A percentile compares a stretch with the other conserved stretches of the same genome.
Conservation (phyloP, 2,888 invertebrate species). For the Caenorhabditis sp. region DNA sequence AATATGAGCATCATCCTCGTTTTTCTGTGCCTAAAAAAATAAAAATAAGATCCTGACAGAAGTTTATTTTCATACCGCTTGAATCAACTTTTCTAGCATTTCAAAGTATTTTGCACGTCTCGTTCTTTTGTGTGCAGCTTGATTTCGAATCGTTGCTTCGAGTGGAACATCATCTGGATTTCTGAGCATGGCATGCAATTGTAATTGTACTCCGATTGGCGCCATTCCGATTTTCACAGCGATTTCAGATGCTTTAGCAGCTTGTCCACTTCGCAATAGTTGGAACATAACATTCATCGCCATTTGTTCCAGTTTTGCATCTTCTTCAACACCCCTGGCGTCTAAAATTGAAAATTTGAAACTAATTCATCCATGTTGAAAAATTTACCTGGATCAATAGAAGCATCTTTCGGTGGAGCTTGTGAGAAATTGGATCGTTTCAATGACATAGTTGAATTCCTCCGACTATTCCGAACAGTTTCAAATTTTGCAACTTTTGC, state of each 20-base stretch:
- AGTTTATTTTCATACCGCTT: too few relatives aligned
- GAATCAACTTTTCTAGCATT: constrained; percentile 9
- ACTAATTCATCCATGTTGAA: too few relatives aligned
- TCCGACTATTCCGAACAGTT: background rate
- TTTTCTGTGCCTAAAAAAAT: constrained; percentile 17
- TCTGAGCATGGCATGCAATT: constrained; percentile 24
- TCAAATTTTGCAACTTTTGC: constrained; percentile 25
- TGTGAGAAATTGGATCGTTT: constrained; percentile 19
- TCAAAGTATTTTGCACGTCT: constrained; percentile 34
- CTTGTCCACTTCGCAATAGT: constrained; percentile 25
- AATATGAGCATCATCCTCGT: constrained; percentile 17
- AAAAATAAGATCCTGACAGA: too few relatives aligned
- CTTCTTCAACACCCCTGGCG: constrained; percentile 23
- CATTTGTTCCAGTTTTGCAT: constrained; percentile 15
- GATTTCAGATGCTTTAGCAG: constrained; percentile 27
- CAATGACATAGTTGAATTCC: constrained; percentile 26
- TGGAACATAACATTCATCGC: constrained; percentile 21
- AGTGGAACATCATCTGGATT: constrained; percentile 28
- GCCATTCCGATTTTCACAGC: constrained; percentile 32
- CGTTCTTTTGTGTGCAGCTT: constrained; percentile 18
- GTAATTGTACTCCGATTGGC: constrained; percentile 21
- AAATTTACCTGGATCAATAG: constrained; percentile 23
- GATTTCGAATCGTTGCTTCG: constrained; percentile 10
- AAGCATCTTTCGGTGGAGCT: constrained; percentile 22
- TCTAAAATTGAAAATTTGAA: too few relatives aligned